Evolutionary conservation across 2,888 invertebrate genomes (phyloP).

Genomic region (Platycheirus albimanus): DNA sequence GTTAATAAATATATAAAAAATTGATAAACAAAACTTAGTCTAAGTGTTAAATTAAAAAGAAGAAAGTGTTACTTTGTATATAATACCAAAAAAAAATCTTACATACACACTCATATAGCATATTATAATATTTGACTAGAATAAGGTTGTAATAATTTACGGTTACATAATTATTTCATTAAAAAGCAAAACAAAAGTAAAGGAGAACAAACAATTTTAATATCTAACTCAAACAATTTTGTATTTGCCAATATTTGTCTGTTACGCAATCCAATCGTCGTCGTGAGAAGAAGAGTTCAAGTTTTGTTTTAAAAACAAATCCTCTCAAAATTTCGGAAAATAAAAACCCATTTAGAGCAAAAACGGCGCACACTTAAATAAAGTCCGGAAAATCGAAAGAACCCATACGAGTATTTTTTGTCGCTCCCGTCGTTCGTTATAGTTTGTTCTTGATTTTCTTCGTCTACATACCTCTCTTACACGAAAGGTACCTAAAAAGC

Average conservation of each 20-base stretch:
- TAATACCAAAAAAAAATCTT: slow-evolving; percentile 26
- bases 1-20: slow-evolving; percentile 1
- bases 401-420: slow-evolving; percentile 12
- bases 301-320: slow-evolving; percentile 25
- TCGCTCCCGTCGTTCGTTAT: slow-evolving; percentile 27
- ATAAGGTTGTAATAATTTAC: slow-evolving; percentile 34
- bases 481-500: slow-evolving; percentile 54
- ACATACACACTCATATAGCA: slow-evolving; percentile 14
- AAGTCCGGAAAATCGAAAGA: slow-evolving; percentile 56
- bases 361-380: slow-evolving; percentile 18
- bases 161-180: slow-evolving; percentile 66
- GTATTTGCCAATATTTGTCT: slow-evolving; percentile 28
- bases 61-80: slow-evolving; percentile 57
- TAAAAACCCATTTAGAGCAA: slow-evolving; percentile 25
- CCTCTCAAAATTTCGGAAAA: slow-evolving; percentile 17
- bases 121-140: slow-evolving; percentile 34
- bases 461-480: slow-evolving; percentile 35
- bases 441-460: slow-evolving; percentile 15
- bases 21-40: background rate
- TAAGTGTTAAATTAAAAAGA: slow-evolving; percentile 9
- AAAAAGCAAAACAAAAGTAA: slow-evolving; percentile 19
- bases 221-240: slow-evolving; percentile 10
- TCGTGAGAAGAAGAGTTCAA: slow-evolving; percentile 8
- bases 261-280: slow-evolving; percentile 66
- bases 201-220: background rate